Percentiles rank a stretch among this genome's conserved stretches.
Evolutionary conservation across 2,888 invertebrate species (phyloP).

Genomic region (Endotricha flammealis): DNA sequence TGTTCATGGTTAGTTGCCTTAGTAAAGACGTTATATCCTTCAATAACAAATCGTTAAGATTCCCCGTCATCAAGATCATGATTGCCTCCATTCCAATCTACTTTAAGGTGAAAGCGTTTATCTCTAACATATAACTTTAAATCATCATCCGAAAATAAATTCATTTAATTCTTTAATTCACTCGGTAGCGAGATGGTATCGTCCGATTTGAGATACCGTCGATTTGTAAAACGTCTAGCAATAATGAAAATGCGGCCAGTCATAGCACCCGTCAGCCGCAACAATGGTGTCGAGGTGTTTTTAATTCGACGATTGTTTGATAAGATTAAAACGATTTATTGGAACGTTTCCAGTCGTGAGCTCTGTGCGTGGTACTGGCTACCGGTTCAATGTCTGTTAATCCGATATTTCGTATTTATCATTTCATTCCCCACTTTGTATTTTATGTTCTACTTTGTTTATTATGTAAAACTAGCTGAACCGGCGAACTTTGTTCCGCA

Average conservation of each 20-base stretch:
- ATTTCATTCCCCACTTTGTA: no score
- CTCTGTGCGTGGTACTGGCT: not conserved
- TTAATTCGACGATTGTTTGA: slow-evolving; percentile 24
- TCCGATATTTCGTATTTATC: not conserved
- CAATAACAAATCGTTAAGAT: not conserved
- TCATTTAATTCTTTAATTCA: slow-evolving; percentile 1
- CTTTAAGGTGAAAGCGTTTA: not conserved
- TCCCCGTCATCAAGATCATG: not conserved
- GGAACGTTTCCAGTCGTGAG: slow-evolving; percentile 5
- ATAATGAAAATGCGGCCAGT: slow-evolving; percentile 17
- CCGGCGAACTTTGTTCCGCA: no score
- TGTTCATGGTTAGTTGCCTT: not conserved
- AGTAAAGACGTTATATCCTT: not conserved
- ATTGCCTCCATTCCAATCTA: not conserved
- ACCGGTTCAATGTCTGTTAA: not conserved
- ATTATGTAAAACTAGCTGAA: no score
- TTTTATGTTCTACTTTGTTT: no score
- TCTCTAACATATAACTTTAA: not conserved
- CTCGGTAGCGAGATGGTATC: slow-evolving; percentile 16
- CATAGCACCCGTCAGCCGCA: slow-evolving; percentile 13
- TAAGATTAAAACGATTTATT: slow-evolving; percentile 19
- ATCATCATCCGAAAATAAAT: slow-evolving; percentile 1
- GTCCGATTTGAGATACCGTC: slow-evolving; percentile 16
- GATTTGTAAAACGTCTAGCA: slow-evolving; percentile 17
- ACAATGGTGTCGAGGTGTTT: slow-evolving; percentile 22